Percentiles rank a stretch among this genome's conserved stretches.
Conservation (phyloP, 1,140 invertebrate species). For the Lerema accius region DNA sequence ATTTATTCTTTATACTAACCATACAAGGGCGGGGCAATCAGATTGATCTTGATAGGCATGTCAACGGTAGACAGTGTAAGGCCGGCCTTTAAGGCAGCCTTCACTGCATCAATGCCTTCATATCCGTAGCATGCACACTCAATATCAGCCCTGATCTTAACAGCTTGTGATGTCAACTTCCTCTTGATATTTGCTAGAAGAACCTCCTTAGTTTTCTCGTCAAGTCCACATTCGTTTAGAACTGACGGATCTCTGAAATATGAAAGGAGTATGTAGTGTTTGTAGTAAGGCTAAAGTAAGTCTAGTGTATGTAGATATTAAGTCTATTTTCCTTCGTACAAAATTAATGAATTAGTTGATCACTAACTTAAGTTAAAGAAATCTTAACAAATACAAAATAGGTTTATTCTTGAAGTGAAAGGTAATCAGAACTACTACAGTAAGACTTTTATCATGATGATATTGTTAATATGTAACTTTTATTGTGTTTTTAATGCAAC, state of each 20-base stretch:
- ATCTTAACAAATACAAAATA: no score
- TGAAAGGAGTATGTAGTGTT: no score
- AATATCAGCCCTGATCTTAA: conserved; percentile 98
- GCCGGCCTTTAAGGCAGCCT: conserved; percentile 95
- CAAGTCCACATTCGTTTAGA: conserved; percentile 97
- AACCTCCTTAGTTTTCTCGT: conserved; percentile 96
- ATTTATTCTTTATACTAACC: conserved; percentile 85
- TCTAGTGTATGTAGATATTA: no score
- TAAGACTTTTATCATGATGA: no score
- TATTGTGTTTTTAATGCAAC: no score
- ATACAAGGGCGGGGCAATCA: conserved; percentile 99
- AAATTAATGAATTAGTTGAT: no score
- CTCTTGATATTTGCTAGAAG: conserved; percentile 97
- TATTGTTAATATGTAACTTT: no score
- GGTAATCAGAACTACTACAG: no score
- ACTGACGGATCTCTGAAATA: conserved; percentile 95
- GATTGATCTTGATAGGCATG: conserved; percentile 98
- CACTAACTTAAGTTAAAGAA: no score
- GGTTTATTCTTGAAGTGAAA: no score
- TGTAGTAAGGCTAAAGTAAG: no score
- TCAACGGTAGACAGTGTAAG: conserved; percentile 96
- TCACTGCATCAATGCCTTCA: conserved; percentile 99
- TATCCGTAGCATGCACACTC: conserved; percentile 99
- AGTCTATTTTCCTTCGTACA: no score
- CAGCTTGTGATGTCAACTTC: conserved; percentile 98